A percentile compares a stretch with the other conserved stretches of the same genome.
These are phyloP conservation scores for Nothobranchius kuhntae DNA, from an alignment of 2,113 vertebrate species.

Conservation along the genomic window DNA sequence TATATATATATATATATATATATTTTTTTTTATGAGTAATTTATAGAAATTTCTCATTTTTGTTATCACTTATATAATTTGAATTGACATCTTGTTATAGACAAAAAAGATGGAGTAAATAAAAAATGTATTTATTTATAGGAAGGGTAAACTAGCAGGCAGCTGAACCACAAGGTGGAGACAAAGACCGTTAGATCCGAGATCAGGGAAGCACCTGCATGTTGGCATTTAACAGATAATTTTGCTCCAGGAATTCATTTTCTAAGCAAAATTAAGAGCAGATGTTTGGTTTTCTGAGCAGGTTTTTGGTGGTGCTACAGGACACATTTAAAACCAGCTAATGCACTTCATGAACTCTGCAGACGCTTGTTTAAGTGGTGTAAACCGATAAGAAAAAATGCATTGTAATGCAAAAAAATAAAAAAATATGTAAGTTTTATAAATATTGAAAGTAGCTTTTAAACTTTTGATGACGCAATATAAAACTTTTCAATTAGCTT, in stretches of 20 bases:
- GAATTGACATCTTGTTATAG: too few relatives aligned
- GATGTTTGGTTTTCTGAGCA: conserved; percentile 20
- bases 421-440: too few relatives aligned
- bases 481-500: too few relatives aligned
- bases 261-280: conserved; percentile 8
- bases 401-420: neutral
- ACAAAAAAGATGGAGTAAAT: too few relatives aligned
- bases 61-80: too few relatives aligned
- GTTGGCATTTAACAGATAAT: neutral
- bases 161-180: conserved; percentile 57
- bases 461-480: too few relatives aligned
- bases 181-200: conserved; percentile 39
- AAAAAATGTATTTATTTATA: too few relatives aligned
- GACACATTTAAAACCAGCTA: conserved; percentile 12
- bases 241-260: neutral
- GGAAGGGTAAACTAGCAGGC: neutral
- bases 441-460: too few relatives aligned
- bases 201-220: too few relatives aligned
- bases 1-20: too few relatives aligned
- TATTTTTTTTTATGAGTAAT: too few relatives aligned
- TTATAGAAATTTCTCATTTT: too few relatives aligned
- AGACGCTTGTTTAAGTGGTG: neutral
- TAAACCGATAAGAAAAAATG: neutral
- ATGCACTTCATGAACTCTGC: neutral
- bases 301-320: neutral